Evolutionary conservation across 1,140 invertebrate genomes (phyloP).

Genomic region (Mya arenaria): DNA sequence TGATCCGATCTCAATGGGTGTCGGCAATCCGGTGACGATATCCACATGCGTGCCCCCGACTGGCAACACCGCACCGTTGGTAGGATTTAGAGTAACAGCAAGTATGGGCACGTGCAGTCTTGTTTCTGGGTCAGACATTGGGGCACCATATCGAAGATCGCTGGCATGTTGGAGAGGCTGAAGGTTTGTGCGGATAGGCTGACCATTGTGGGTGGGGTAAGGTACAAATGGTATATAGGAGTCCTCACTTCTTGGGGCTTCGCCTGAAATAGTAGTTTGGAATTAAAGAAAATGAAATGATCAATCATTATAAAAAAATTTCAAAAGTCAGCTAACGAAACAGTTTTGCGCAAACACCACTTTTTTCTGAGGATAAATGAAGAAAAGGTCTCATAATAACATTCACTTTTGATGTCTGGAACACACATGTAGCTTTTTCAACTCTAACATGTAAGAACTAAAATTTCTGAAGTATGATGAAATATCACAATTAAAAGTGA

Average conservation of each 20-base stretch:
- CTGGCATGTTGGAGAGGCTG: slow-evolving; percentile 69
- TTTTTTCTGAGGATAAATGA: no score
- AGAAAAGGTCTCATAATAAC: no score
- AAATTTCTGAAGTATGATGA: no score
- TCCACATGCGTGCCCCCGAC: slow-evolving; percentile 76
- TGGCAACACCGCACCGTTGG: slow-evolving; percentile 75
- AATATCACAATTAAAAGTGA: no score
- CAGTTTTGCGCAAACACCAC: no score
- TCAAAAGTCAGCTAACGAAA: no score
- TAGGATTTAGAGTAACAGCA: slow-evolving; percentile 76
- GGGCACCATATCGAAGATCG: slow-evolving; percentile 72
- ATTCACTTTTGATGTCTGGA: no score
- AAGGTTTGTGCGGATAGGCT: slow-evolving; percentile 70
- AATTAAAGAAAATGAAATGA: no score
- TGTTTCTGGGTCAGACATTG: slow-evolving; percentile 75
- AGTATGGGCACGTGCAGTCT: slow-evolving; percentile 77
- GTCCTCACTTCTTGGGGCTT: slow-evolving; percentile 70
- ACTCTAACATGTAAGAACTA: no score
- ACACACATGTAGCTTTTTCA: no score
- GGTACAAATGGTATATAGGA: slow-evolving; percentile 76
- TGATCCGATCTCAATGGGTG: slow-evolving; percentile 77
- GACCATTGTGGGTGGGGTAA: slow-evolving; percentile 68
- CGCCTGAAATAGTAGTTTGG: slow-evolving; percentile 63
- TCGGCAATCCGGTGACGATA: slow-evolving; percentile 74
- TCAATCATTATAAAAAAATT: no score